Conservation (phyloP, 2,113 vertebrate species). For the Notarius lentiginosus region DNA sequence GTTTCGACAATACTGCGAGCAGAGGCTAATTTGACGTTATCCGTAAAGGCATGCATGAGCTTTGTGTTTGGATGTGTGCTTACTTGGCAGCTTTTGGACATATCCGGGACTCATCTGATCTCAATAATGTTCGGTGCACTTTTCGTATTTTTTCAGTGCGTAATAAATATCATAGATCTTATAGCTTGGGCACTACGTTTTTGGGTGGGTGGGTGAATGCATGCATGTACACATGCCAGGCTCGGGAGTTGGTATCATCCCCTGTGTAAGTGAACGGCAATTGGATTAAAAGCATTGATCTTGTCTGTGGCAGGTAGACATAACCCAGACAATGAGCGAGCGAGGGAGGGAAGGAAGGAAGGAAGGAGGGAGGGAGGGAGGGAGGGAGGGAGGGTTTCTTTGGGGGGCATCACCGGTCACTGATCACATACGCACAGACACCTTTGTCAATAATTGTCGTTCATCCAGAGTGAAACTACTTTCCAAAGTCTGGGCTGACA, state of each 20-base stretch:
- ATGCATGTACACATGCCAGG: not conserved
- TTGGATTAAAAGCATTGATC: slow-evolving; percentile 72
- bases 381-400: slow-evolving; percentile 35
- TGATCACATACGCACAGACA: slow-evolving; percentile 56
- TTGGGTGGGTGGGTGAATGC: not conserved
- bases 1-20: slow-evolving; percentile 61
- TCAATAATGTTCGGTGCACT: not conserved
- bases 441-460: slow-evolving; percentile 53
- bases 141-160: not conserved
- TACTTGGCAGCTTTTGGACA: slow-evolving; percentile 12
- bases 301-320: slow-evolving; percentile 70
- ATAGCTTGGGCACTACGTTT: not conserved
- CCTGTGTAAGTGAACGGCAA: slow-evolving; percentile 63
- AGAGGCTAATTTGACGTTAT: slow-evolving; percentile 49
- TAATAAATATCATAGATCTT: not conserved
- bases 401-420: slow-evolving; percentile 33
- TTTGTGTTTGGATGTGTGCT: slow-evolving; percentile 30
- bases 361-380: slow-evolving; percentile 30
- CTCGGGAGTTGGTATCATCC: slow-evolving; percentile 44
- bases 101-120: not conserved
- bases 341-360: not conserved
- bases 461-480: slow-evolving; percentile 33
- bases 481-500: not conserved
- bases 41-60: slow-evolving; percentile 42
- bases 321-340: slow-evolving; percentile 55